Evolutionary conservation across 2,888 invertebrate species (phyloP), one percentile per base, ranked within the genome.

Genomic region (Julus scandinavius): DNA sequence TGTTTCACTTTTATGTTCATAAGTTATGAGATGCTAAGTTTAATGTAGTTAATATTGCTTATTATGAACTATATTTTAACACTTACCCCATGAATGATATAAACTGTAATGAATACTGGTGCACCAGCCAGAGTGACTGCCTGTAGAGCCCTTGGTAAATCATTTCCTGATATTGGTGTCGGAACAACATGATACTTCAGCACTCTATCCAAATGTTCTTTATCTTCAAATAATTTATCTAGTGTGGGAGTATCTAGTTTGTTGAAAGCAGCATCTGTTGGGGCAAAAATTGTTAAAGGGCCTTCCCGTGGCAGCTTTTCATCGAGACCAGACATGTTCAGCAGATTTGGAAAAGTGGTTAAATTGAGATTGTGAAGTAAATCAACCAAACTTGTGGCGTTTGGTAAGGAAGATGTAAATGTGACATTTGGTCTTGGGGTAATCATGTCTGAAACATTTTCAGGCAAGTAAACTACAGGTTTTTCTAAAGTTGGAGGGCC

Each of bases 101-200:
- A 87, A 20, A 87, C 50, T 45, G 63, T 80, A 45, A 87, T 45
- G 83, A 87, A 87, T n/a, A 87, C 80, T 80, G 87, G 87, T 20
- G 41, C 87, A 83, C 87, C 87, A 80, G 15, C 63, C 17, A 80
- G 63, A 87, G 87, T 87, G 11, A 72, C 83, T 45, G 87, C 87
- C 72, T 87, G 87, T 41, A 87, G 15, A 17, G 87, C 87, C 45
- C 80, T 13, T 5, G 87, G 87, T 41, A 87, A n/a, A 3, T 87
- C 87, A 15, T 87, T 11, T 17, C 80, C 63, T 2, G 87, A 11
- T n/a, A 87, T 80, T n/a, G 45, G 72, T 4, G 63, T 38, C 38
- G 90, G 90, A n/a, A 91, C 90, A 17, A 92, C 90, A 89, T 92
- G 92, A 90, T 91, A 91, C 85, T 90, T 90, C 86, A 92, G 87